Conservation (phyloP, 2,797 vertebrate genomes). For the Myotis myotis region DNA sequence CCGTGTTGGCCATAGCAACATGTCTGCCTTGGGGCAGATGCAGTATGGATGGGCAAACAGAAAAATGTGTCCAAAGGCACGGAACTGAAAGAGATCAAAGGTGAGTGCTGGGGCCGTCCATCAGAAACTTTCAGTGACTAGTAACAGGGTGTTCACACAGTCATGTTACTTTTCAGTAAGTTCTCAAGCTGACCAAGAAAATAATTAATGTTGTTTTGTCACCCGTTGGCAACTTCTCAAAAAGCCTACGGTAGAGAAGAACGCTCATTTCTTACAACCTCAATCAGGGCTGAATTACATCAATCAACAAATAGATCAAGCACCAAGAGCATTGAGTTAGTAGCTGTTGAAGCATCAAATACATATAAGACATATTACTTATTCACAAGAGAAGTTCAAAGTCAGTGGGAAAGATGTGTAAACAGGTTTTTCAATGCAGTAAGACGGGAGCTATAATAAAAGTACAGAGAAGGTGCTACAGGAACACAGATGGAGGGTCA, state of each 20-base stretch:
- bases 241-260: neutral
- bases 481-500: neutral
- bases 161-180: slow-evolving; percentile 36
- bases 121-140: neutral
- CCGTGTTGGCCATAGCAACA: slow-evolving; percentile 74
- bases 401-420: neutral
- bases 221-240: slow-evolving; percentile 31
- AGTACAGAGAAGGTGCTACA: neutral
- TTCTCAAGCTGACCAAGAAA: slow-evolving; percentile 24
- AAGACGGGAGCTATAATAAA: neutral
- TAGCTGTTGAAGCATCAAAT: neutral
- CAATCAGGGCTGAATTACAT: neutral
- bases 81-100: slow-evolving; percentile 20
- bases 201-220: slow-evolving; percentile 40
- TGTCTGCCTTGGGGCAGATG: slow-evolving; percentile 72
- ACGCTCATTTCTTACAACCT: neutral
- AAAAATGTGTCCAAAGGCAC: slow-evolving; percentile 68
- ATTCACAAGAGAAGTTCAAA: neutral
- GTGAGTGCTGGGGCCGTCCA: neutral
- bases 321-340: neutral
- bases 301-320: neutral
- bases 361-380: neutral
- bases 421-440: neutral
- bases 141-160: neutral
- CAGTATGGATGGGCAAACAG: slow-evolving; percentile 69